These are phyloP conservation scores for Hypomecis punctinalis DNA, from an alignment of 2,888 invertebrate genomes.

Conservation along the genomic window DNA sequence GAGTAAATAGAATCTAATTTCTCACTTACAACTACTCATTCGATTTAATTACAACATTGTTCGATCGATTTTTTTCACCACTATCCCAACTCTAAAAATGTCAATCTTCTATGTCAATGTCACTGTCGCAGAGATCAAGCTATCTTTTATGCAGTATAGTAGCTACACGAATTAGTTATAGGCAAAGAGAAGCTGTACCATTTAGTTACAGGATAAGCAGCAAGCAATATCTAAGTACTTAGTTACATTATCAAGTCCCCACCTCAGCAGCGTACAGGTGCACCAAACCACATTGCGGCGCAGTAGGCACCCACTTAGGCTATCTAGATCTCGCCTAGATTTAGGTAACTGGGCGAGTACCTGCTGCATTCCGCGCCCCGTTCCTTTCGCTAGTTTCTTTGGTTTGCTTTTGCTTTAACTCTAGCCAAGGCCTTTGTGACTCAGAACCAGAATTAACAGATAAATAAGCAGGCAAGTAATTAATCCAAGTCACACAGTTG, in stretches of 20 bases:
- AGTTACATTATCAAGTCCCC: neutral
- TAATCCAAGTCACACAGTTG: neutral
- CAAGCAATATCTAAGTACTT: neutral
- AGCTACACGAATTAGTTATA: no score
- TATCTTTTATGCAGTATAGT: no score
- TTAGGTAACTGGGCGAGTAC: conserved; percentile 20
- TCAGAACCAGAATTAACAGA: conserved; percentile 17
- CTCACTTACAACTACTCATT: no score
- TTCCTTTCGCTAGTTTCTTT: conserved; percentile 32
- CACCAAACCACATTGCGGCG: conserved; percentile 11
- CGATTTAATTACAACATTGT: no score
- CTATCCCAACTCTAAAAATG: no score
- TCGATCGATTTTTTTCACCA: no score
- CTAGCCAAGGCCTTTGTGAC: conserved; percentile 24
- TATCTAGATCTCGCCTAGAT: conserved; percentile 29
- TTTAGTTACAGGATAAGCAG: no score
- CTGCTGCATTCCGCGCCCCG: conserved; percentile 25
- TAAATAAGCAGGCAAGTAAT: neutral
- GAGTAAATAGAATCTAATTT: no score
- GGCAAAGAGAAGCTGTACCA: no score
- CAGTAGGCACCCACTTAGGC: conserved; percentile 1
- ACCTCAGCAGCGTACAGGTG: conserved; percentile 1
- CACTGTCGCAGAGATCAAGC: no score
- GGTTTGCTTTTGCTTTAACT: conserved; percentile 7
- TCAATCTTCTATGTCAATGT: no score